Conservation (phyloP, 2,797 vertebrate species). For the Sphaeramia orbicularis region DNA sequence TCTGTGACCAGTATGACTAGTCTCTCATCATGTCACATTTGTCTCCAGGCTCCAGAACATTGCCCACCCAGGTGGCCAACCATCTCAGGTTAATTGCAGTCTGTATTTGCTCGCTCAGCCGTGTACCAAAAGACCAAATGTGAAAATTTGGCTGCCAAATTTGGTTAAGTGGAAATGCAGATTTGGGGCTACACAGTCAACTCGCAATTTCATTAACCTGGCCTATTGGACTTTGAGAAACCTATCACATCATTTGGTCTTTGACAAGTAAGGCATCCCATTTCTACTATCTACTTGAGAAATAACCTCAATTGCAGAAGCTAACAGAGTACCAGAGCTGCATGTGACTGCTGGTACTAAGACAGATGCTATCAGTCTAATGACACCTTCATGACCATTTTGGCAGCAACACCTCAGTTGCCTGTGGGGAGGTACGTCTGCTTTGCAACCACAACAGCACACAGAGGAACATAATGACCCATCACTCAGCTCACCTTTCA, state of each 20-base stretch:
- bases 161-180: background rate
- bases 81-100: conserved; percentile 4
- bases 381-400: conserved; percentile 56
- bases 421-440: conserved; percentile 43
- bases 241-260: background rate
- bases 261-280: background rate
- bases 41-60: background rate
- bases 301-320: conserved; percentile 18
- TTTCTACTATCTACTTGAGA: background rate
- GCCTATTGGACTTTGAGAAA: conserved; percentile 1
- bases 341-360: conserved; percentile 17
- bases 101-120: background rate
- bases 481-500: conserved; percentile 72
- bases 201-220: background rate
- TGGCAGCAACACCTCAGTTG: conserved; percentile 47
- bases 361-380: conserved; percentile 61
- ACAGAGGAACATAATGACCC: conserved; percentile 53
- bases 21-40: background rate
- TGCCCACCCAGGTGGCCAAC: conserved; percentile 3
- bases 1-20: background rate
- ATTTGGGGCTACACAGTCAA: background rate
- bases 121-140: background rate
- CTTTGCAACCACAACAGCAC: conserved; percentile 38
- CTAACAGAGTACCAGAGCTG: conserved; percentile 24
- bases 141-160: conserved; percentile 3